A percentile compares a stretch with the other conserved stretches of the same genome.
These are phyloP conservation scores for Andrena fulva DNA, from an alignment of 2,888 invertebrate genomes.

Conservation along the genomic window DNA sequence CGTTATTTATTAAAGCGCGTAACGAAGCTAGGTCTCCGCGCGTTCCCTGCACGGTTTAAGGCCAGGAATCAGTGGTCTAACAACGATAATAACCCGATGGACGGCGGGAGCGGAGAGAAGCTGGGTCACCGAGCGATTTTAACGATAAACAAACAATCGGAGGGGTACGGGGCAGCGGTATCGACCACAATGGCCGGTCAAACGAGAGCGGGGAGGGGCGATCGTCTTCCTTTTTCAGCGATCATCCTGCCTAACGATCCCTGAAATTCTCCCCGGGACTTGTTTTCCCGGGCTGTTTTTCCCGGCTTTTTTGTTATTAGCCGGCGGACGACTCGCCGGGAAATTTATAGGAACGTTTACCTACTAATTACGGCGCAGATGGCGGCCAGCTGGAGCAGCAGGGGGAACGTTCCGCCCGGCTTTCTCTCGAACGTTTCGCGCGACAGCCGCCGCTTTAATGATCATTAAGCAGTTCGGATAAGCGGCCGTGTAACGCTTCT, in stretches of 20 bases:
- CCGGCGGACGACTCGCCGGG: constrained; percentile 27
- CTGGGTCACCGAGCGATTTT: constrained; percentile 6
- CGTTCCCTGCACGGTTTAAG: neutral
- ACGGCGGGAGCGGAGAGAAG: neutral
- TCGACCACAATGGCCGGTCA: neutral
- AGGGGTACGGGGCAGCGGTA: neutral
- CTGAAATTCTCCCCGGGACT: constrained; percentile 23
- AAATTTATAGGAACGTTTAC: constrained; percentile 68
- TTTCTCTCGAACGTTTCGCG: constrained; percentile 64
- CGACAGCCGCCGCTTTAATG: constrained; percentile 74
- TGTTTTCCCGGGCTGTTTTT: constrained; percentile 27
- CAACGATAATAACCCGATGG: constrained; percentile 12
- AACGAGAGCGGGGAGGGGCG: neutral
- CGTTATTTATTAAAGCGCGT: neutral
- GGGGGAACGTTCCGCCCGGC: constrained; percentile 14
- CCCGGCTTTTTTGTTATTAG: constrained; percentile 43
- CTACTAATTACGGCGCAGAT: constrained; percentile 67
- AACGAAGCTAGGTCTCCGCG: neutral
- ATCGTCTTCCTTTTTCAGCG: constrained; percentile 12
- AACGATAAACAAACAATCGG: constrained; percentile 41
- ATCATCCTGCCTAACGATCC: constrained; percentile 29
- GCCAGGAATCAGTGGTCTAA: neutral
- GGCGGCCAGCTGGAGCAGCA: constrained; percentile 47
- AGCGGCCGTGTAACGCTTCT: constrained; percentile 51
- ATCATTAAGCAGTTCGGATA: constrained; percentile 75